Evolutionary conservation across 1,140 invertebrate genomes (phyloP).

Genomic region (Nilaparvata lugens): DNA sequence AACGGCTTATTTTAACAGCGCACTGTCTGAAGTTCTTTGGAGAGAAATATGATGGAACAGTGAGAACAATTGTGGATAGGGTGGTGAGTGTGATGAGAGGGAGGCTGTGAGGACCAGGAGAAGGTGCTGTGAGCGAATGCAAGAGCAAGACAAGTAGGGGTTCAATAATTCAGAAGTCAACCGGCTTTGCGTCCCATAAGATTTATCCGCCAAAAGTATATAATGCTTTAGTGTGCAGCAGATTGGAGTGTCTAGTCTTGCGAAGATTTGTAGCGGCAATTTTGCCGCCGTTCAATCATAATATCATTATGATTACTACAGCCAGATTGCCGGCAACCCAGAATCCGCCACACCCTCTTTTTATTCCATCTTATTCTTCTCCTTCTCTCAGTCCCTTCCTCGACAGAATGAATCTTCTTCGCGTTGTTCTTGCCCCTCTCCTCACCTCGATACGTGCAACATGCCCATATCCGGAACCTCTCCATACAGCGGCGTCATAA

Average conservation of each 20-base stretch:
- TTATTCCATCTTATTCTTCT: too few species aligned
- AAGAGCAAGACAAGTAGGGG: neutral
- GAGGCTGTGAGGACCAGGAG: neutral
- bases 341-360: too few species aligned
- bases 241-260: conserved; percentile 2
- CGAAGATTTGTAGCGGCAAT: conserved; percentile 4
- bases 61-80: too few species aligned
- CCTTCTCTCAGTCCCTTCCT: too few species aligned
- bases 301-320: conserved; percentile 4
- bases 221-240: neutral
- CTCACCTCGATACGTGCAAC: too few species aligned
- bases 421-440: too few species aligned
- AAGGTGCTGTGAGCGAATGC: neutral
- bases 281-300: conserved; percentile 1
- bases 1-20: too few species aligned
- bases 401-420: too few species aligned
- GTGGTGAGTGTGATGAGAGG: neutral
- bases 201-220: conserved; percentile 4
- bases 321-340: neutral
- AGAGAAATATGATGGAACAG: too few species aligned
- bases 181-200: conserved; percentile 3
- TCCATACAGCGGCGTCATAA: neutral
- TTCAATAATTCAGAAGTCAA: conserved; percentile 5
- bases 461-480: too few species aligned
- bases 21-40: too few species aligned